These are phyloP conservation scores for Apeltes quadracus DNA, from an alignment of 2,113 vertebrate species.

Conservation along the genomic window DNA sequence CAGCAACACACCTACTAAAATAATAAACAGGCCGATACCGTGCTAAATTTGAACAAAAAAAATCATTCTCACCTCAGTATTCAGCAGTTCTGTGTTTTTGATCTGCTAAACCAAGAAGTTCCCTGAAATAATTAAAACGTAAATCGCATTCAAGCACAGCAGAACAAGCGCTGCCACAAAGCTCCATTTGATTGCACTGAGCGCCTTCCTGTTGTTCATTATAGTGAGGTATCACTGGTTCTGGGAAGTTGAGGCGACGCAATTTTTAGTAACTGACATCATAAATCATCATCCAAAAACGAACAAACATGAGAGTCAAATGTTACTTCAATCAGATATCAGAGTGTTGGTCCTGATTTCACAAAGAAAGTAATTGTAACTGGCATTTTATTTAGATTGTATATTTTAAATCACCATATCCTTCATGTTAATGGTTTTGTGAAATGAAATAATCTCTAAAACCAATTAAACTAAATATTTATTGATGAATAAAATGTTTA, in stretches of 20 bases:
- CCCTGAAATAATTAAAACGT: background rate
- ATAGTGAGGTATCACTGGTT: background rate
- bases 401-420: background rate
- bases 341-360: background rate
- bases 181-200: background rate
- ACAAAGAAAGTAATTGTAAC: background rate
- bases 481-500: slow-evolving; percentile 26
- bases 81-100: background rate
- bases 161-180: background rate
- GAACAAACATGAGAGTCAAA: background rate
- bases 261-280: background rate
- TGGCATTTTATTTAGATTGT: background rate
- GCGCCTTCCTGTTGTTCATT: background rate
- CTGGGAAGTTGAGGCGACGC: background rate
- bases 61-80: too few species aligned
- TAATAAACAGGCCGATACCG: too few species aligned
- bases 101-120: background rate
- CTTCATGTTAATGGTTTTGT: background rate
- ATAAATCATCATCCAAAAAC: background rate
- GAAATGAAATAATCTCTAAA: background rate
- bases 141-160: background rate
- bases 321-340: background rate
- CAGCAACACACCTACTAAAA: background rate
- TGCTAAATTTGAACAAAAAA: too few species aligned
- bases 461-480: background rate